Conservation (phyloP, 1,140 invertebrate species). For the Phymorhynchus buccinoides region DNA sequence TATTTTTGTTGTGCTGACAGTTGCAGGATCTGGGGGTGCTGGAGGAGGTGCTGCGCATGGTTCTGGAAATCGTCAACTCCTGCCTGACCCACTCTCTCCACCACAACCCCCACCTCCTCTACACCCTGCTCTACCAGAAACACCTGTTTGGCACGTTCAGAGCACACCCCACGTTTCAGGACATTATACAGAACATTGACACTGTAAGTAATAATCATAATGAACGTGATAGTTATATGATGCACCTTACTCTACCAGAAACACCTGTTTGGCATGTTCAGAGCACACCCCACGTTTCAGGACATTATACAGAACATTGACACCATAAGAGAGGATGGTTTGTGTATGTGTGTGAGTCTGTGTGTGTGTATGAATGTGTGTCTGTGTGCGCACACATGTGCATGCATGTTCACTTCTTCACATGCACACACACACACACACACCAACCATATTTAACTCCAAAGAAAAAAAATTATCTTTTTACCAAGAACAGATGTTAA, state of each 20-base stretch:
- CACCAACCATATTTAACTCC: too few species aligned
- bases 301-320: slow-evolving; percentile 98
- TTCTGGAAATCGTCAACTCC: slow-evolving; percentile 96
- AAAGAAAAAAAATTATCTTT: too few species aligned
- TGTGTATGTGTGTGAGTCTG: not conserved
- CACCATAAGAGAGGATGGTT: slow-evolving; percentile 79
- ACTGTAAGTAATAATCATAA: slow-evolving; percentile 82
- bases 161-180: slow-evolving; percentile 91
- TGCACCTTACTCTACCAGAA: slow-evolving; percentile 96
- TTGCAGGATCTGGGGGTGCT: slow-evolving; percentile 88
- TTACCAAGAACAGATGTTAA: too few species aligned
- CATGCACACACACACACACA: slow-evolving; percentile 73
- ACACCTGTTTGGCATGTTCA: slow-evolving; percentile 90
- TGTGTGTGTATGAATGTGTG: not conserved
- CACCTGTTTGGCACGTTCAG: slow-evolving; percentile 91
- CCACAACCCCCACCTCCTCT: slow-evolving; percentile 95
- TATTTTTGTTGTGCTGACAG: slow-evolving; percentile 40
- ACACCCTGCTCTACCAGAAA: slow-evolving; percentile 94
- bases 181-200: slow-evolving; percentile 97
- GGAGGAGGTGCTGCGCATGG: slow-evolving; percentile 93
- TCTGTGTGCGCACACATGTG: not conserved
- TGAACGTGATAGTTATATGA: too few species aligned
- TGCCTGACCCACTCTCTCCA: slow-evolving; percentile 89
- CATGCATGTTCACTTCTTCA: not conserved
- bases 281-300: slow-evolving; percentile 90